phyloP scores from a whole-genome alignment of 2,888 invertebrate genomes.

The Mimas tiliae region DNA sequence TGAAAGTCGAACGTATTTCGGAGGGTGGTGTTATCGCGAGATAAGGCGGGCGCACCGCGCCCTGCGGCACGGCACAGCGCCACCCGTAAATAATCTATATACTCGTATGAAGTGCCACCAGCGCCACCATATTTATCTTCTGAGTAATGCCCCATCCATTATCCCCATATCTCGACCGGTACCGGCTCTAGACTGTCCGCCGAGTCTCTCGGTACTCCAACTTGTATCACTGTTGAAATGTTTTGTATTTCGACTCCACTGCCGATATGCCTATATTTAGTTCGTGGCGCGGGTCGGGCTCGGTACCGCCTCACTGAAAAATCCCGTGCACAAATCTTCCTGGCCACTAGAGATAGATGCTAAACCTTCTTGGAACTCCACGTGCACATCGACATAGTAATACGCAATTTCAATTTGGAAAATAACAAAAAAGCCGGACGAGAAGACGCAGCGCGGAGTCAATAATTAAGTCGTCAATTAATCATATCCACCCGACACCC shows the following conservation, averaged over 20 bases:
- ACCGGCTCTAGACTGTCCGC: too few relatives aligned
- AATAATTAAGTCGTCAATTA: conserved; percentile 31
- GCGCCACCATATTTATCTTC: conserved; percentile 9
- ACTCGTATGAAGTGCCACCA: conserved; percentile 2
- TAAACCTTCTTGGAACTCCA: too few relatives aligned
- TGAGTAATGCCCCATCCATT: neutral
- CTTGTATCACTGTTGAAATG: neutral
- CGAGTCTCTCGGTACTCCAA: neutral
- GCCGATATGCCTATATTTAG: neutral
- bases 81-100: conserved; percentile 30
- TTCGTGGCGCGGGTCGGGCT: neutral
- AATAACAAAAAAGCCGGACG: neutral
- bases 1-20: conserved; percentile 52
- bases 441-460: conserved; percentile 21
- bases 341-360: neutral
- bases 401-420: neutral
- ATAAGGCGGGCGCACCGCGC: conserved; percentile 35
- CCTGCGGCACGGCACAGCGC: conserved; percentile 27
- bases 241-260: neutral
- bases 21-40: conserved; percentile 45
- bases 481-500: conserved; percentile 29
- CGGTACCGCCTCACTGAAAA: neutral
- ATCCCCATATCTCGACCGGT: too few relatives aligned
- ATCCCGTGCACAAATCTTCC: neutral
- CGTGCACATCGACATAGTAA: neutral